Base-by-base conservation (phyloP, 2,888 invertebrate species). In the Hipparchia semele region DNA sequence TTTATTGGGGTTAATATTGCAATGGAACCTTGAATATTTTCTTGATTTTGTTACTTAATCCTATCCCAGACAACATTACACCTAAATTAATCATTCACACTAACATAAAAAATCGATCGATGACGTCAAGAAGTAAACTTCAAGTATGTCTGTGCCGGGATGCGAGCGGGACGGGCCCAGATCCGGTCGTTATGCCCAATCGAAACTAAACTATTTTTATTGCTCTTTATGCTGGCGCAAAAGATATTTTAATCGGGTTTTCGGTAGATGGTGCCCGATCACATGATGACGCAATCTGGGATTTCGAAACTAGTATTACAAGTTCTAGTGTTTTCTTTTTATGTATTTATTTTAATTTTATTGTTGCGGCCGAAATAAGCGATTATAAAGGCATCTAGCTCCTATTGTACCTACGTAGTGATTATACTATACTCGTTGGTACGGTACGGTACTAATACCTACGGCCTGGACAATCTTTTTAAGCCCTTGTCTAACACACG, bases 51-150 rank as follows among this genome's bases (percentile, higher is more conserved):
- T 58, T 2, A 8, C 8, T 58, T 58, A 6, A 56, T 58, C 58
- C 58, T 58, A 13, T 58, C 58, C 3, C 13, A 8, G 7, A 8
- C 23, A n/a, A 8, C 13, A n/a, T 0, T 13, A 23, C 7, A 2
- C 7, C 13, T 58, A 23, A 58, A 7, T 33, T 39, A 39, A 39
- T 33, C 71, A 62, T 65, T 69, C 39, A 58, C 71, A 54, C n/a
- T 60, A 73, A 53, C 53, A 67, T 51, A 51, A 79, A 80, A 86
- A 80, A 87, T 85, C 78, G 83, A 87, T 85, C 82, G 88, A 90
- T 92, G 91, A 92, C 88, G 87, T 93, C 90, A 92, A 82, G 78
- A 84, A 87, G 88, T 88, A 87, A 90, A 90, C 91, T 87, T 84
- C 39, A 39, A 39, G 88, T 87, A 83, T 78, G 84, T 84, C 80